Conservation (phyloP, 2,888 invertebrate genomes). For the Xylota segnis region DNA sequence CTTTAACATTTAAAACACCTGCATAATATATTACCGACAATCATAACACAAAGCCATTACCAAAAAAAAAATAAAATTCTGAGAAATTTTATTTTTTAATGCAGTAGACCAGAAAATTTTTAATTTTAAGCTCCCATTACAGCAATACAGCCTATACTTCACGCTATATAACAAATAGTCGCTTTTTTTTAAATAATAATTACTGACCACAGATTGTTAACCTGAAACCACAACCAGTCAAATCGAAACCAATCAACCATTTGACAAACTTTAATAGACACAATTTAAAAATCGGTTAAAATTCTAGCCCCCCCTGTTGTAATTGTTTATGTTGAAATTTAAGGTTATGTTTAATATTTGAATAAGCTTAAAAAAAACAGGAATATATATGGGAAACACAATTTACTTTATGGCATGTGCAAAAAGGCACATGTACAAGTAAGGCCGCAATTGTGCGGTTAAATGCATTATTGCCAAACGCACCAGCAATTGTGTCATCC, state of each 20-base stretch:
- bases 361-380: background rate
- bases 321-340: constrained; percentile 20
- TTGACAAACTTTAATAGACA: background rate
- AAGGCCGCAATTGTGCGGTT: constrained; percentile 57
- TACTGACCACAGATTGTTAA: background rate
- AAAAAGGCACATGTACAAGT: constrained; percentile 33
- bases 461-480: constrained; percentile 69
- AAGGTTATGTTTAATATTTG: background rate
- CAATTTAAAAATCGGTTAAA: constrained; percentile 29
- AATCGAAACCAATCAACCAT: constrained; percentile 7
- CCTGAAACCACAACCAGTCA: background rate
- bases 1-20: too few relatives aligned
- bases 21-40: too few relatives aligned
- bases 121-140: too few relatives aligned
- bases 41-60: too few relatives aligned
- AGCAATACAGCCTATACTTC: too few relatives aligned
- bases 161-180: too few relatives aligned
- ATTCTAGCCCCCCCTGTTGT: constrained; percentile 3
- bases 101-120: too few relatives aligned
- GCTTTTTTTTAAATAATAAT: too few relatives aligned
- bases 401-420: constrained; percentile 53
- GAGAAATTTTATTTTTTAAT: too few relatives aligned
- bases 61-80: too few relatives aligned
- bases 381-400: constrained; percentile 26
- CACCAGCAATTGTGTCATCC: constrained; percentile 62